Evolutionary conservation across 2,888 invertebrate species (phyloP).

Genomic region (Oscheius onirici): DNA sequence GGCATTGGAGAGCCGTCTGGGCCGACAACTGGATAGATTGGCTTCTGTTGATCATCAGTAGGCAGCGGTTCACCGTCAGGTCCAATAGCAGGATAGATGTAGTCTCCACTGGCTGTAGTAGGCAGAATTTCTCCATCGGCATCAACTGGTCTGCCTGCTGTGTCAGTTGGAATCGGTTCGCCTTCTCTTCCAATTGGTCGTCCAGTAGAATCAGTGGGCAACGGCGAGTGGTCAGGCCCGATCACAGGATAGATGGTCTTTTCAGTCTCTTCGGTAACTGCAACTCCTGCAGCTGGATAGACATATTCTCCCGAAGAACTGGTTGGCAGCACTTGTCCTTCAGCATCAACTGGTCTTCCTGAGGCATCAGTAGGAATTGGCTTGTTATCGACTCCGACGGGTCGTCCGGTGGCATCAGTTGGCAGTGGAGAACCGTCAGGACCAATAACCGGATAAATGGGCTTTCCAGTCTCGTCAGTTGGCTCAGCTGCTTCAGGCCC

Average conservation of each 20-base stretch:
- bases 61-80: slow-evolving; percentile 33
- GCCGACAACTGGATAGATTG: slow-evolving; percentile 35
- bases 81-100: slow-evolving; percentile 37
- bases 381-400: slow-evolving; percentile 35
- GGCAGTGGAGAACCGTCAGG: slow-evolving; percentile 40
- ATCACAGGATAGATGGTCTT: slow-evolving; percentile 34
- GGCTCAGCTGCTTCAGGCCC: slow-evolving; percentile 48
- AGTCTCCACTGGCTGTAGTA: slow-evolving; percentile 37
- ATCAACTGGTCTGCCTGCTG: slow-evolving; percentile 28
- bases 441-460: slow-evolving; percentile 40
- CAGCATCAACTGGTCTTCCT: slow-evolving; percentile 43
- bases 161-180: slow-evolving; percentile 35
- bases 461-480: slow-evolving; percentile 32
- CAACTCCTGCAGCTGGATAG: slow-evolving; percentile 12
- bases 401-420: slow-evolving; percentile 44
- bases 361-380: slow-evolving; percentile 42
- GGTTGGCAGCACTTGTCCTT: slow-evolving; percentile 51
- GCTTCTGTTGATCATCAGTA: slow-evolving; percentile 42
- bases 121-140: slow-evolving; percentile 42
- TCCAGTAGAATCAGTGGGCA: slow-evolving; percentile 35
- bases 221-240: slow-evolving; percentile 39
- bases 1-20: slow-evolving; percentile 42
- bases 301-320: slow-evolving; percentile 43
- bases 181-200: slow-evolving; percentile 28
- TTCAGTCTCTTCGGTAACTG: slow-evolving; percentile 25